A percentile compares a stretch with the other conserved stretches of the same genome.
phyloP scores from a whole-genome alignment of 1,140 invertebrate species.

The Hetaerina americana region DNA sequence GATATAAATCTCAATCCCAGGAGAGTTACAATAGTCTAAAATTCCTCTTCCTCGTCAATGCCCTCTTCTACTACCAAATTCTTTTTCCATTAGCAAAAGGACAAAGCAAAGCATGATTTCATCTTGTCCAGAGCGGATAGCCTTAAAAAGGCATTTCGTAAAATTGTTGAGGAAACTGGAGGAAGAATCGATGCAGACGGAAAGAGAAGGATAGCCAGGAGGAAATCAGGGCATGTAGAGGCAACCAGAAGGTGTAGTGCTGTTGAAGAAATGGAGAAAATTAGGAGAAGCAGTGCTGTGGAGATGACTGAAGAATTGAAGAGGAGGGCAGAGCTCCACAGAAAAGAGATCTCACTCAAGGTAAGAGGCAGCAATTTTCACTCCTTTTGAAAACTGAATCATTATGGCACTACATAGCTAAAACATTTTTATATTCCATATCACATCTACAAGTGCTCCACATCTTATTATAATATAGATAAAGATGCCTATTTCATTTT shows the following conservation, averaged over 20 bases:
- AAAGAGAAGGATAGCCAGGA: slow-evolving; percentile 17
- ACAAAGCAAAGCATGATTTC: slow-evolving; percentile 30
- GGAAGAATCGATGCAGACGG: slow-evolving; percentile 43
- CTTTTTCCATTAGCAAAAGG: slow-evolving; percentile 4
- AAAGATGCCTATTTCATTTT: too few species aligned
- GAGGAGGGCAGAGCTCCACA: too few species aligned
- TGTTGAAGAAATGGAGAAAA: background rate
- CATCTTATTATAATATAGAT: too few species aligned
- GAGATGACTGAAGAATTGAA: too few species aligned
- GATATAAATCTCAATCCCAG: background rate
- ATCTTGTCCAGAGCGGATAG: slow-evolving; percentile 54
- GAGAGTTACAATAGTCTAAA: background rate
- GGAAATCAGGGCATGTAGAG: background rate
- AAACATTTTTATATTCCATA: too few species aligned
- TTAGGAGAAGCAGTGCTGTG: background rate
- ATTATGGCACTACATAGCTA: too few species aligned
- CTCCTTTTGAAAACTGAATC: too few species aligned
- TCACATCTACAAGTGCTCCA: too few species aligned
- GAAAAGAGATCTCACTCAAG: too few species aligned
- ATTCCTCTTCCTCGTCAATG: too few species aligned
- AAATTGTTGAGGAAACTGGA: slow-evolving; percentile 70
- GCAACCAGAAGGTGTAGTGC: background rate
- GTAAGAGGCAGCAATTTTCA: too few species aligned
- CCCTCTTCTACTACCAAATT: too few species aligned
- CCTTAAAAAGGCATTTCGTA: slow-evolving; percentile 73